Conservation (phyloP, 1,140 invertebrate genomes). For the Caenorhabditis briggsae region DNA sequence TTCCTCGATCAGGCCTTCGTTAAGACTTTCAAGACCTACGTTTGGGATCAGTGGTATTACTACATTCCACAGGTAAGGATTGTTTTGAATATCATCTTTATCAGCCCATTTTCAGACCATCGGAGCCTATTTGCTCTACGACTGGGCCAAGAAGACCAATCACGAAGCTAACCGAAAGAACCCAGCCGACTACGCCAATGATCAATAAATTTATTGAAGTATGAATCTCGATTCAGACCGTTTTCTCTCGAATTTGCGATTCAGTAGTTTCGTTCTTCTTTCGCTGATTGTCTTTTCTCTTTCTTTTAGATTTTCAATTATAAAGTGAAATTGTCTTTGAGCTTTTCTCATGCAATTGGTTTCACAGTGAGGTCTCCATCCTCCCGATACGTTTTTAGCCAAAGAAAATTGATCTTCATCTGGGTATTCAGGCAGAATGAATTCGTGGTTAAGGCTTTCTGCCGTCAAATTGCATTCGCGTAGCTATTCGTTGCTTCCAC, state of each 20-base stretch:
- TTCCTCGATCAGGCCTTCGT: slow-evolving; percentile 73
- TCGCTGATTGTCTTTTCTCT: slow-evolving; percentile 33
- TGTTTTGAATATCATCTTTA: background rate
- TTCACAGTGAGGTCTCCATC: background rate
- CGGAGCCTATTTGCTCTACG: slow-evolving; percentile 81
- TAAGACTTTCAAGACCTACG: slow-evolving; percentile 73
- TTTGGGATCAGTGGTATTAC: slow-evolving; percentile 73
- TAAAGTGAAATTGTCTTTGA: background rate
- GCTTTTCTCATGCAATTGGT: background rate
- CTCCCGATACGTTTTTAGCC: slow-evolving; percentile 9
- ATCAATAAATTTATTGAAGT: slow-evolving; percentile 82
- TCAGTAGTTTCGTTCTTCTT: slow-evolving; percentile 2
- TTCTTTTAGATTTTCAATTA: background rate
- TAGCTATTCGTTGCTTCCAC: slow-evolving; percentile 51
- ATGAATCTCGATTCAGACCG: slow-evolving; percentile 35
- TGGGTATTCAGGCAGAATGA: background rate
- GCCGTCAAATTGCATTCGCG: background rate
- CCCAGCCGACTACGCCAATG: slow-evolving; percentile 89
- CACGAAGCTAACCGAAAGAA: slow-evolving; percentile 84
- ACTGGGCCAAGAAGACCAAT: slow-evolving; percentile 84
- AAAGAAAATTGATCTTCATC: background rate
- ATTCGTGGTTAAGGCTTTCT: slow-evolving; percentile 1
- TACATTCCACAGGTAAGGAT: slow-evolving; percentile 69
- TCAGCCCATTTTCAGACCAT: slow-evolving; percentile 36
- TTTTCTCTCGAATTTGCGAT: slow-evolving; percentile 20